Conservation (phyloP, 2,113 vertebrate genomes). For the Aepyceros melampus region DNA sequence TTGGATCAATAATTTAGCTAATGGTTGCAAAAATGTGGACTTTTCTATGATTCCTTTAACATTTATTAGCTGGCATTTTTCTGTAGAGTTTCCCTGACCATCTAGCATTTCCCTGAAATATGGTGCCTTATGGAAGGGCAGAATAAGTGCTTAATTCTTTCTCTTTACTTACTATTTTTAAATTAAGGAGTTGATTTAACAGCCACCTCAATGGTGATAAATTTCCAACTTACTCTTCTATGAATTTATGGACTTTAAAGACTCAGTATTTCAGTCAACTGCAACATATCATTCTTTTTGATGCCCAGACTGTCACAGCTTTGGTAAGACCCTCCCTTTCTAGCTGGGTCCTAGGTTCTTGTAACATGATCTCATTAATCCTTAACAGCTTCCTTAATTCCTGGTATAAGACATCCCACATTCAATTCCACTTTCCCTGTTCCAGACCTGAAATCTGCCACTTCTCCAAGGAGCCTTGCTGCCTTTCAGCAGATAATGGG, state of each 20-base stretch:
- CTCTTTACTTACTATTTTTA: conserved; percentile 29
- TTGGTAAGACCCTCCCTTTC: not conserved
- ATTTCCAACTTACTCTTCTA: not conserved
- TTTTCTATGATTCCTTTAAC: not conserved
- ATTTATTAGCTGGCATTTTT: conserved; percentile 14
- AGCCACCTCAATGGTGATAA: not conserved
- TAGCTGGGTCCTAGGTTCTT: not conserved
- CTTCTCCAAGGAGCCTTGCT: not conserved
- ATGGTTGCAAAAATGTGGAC: not conserved
- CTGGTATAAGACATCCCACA: not conserved
- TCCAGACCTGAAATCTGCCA: not conserved
- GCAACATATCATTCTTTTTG: not conserved
- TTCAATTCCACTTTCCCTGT: not conserved
- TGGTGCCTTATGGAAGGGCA: not conserved
- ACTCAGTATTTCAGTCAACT: not conserved
- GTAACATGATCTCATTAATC: not conserved
- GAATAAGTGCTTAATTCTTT: not conserved
- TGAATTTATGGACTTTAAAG: not conserved
- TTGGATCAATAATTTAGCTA: conserved; percentile 24
- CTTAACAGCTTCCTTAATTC: not conserved
- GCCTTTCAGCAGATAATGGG: not conserved
- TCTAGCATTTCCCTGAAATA: conserved; percentile 23
- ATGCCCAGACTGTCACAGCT: not conserved
- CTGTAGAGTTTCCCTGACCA: not conserved
- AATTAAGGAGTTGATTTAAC: conserved; percentile 13